Conservation (phyloP, 2,888 invertebrate species). For the Melanotus villosus region DNA sequence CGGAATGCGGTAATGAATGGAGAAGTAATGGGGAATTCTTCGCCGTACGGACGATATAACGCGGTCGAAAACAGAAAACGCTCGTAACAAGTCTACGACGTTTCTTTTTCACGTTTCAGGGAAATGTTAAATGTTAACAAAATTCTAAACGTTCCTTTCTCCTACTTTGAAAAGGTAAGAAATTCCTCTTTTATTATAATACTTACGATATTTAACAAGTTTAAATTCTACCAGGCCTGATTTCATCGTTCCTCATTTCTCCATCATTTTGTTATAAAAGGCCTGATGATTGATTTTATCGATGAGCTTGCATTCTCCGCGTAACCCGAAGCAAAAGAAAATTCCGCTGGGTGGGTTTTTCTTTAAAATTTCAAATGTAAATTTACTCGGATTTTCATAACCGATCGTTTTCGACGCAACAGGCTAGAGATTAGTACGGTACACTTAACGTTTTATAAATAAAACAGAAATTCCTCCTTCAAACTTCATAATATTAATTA, state of each 20-base stretch:
- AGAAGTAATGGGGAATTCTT: slow-evolving; percentile 22
- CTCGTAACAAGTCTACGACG: not conserved
- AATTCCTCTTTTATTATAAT: not conserved
- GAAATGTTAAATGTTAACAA: too few relatives aligned
- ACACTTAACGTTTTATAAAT: not conserved
- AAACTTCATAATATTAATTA: too few relatives aligned
- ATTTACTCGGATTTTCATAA: slow-evolving; percentile 13
- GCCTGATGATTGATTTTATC: slow-evolving; percentile 20
- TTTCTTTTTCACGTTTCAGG: too few relatives aligned
- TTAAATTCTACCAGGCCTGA: not conserved
- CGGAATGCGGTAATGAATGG: slow-evolving; percentile 26
- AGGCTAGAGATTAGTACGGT: slow-evolving; percentile 19
- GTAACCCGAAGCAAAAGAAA: slow-evolving; percentile 17
- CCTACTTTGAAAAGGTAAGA: too few relatives aligned
- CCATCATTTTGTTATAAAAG: slow-evolving; percentile 16
- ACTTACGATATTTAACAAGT: not conserved
- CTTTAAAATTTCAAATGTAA: slow-evolving; percentile 14
- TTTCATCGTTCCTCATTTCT: slow-evolving; percentile 16
- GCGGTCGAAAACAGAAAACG: not conserved
- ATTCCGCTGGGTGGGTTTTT: slow-evolving; percentile 10
- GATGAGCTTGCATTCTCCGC: slow-evolving; percentile 14
- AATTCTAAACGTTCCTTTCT: too few relatives aligned
- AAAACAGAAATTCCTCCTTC: too few relatives aligned
- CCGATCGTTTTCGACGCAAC: slow-evolving; percentile 19
- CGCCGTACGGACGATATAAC: slow-evolving; percentile 8